Percentiles rank a stretch among this genome's conserved stretches.
These are phyloP conservation scores for Drosophila sulfurigaster DNA, from an alignment of 1,140 invertebrate species.

Conservation along the genomic window DNA sequence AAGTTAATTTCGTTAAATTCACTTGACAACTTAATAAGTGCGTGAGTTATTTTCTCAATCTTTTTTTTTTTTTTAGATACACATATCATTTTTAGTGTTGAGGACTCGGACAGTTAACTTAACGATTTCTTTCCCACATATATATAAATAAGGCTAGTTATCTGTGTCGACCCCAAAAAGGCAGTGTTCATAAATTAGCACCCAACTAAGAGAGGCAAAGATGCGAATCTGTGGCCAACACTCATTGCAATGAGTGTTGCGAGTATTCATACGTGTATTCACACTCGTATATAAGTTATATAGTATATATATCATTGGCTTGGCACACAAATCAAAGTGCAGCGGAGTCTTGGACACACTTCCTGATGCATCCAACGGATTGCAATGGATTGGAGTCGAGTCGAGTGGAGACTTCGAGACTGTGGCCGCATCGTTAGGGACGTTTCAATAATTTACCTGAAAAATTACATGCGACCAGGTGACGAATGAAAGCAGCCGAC, in stretches of 20 bases:
- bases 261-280: constrained; percentile 1
- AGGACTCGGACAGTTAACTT: constrained; percentile 6
- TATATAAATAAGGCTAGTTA: constrained; percentile 22
- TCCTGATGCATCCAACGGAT: constrained; percentile 37
- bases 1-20: not conserved
- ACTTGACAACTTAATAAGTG: not conserved
- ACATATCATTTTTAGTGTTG: not conserved
- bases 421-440: constrained; percentile 43
- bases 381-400: constrained; percentile 17
- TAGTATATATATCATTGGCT: constrained; percentile 43
- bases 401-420: not conserved
- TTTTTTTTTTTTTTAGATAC: not conserved
- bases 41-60: not conserved
- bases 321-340: constrained; percentile 50
- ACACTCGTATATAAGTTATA: not conserved
- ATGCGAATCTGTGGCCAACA: constrained; percentile 34
- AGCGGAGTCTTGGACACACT: constrained; percentile 37
- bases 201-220: constrained; percentile 17
- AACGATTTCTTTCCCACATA: constrained; percentile 3
- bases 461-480: constrained; percentile 61
- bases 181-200: constrained; percentile 46
- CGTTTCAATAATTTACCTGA: constrained; percentile 63
- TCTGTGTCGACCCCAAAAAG: constrained; percentile 32
- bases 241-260: constrained; percentile 5
- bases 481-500: constrained; percentile 72